phyloP scores from a whole-genome alignment of 2,888 invertebrate genomes.

The Homarus gammarus region DNA sequence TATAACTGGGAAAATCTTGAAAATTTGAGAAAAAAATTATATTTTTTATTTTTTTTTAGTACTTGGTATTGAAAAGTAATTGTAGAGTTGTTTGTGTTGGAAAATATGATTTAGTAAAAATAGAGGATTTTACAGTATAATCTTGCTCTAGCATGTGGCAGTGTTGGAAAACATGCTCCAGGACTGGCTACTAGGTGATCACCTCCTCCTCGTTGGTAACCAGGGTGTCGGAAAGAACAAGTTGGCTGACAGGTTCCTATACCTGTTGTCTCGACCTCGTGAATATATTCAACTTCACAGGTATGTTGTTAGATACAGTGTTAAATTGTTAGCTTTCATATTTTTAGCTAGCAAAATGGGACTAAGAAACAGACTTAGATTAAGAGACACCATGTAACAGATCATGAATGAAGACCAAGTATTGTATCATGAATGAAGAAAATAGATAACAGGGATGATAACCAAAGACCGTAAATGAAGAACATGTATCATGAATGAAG shows the following conservation, averaged over 20 bases:
- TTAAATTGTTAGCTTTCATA: no score
- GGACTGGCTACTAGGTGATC: constrained; percentile 90
- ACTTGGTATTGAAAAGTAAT: background rate
- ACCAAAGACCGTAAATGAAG: no score
- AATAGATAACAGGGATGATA: no score
- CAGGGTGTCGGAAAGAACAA: constrained; percentile 98
- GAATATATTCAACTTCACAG: constrained; percentile 96
- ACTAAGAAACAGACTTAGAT: no score
- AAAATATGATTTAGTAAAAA: no score
- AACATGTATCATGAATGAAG: no score
- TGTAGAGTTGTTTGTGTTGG: background rate
- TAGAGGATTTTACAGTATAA: background rate
- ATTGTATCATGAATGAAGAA: no score
- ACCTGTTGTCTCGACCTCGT: constrained; percentile 91
- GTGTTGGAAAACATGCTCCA: constrained; percentile 89
- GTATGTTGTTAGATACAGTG: constrained; percentile 77
- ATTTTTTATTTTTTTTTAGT: background rate
- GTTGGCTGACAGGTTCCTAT: constrained; percentile 92
- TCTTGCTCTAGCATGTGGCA: constrained; percentile 85
- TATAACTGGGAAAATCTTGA: background rate
- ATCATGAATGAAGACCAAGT: no score
- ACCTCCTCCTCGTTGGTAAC: constrained; percentile 94
- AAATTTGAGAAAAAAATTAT: background rate
- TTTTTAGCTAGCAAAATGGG: no score
- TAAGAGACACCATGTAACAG: no score